phyloP scores from a whole-genome alignment of 1,140 invertebrate species.

The Belonocnema kinseyi region DNA sequence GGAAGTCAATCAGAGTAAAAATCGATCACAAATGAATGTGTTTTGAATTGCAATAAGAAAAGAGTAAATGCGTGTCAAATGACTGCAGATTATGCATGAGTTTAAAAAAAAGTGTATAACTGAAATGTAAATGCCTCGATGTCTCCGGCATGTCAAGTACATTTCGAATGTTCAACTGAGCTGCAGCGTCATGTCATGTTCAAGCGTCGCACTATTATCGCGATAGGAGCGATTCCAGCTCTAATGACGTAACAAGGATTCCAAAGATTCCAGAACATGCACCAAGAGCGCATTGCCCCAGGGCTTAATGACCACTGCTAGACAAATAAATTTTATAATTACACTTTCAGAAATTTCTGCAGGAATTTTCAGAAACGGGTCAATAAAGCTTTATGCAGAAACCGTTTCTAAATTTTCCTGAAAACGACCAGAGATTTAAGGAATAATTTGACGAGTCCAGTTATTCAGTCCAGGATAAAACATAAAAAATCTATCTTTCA shows the following conservation, averaged over 20 bases:
- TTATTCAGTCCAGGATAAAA: too few species aligned
- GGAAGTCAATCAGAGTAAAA: not conserved
- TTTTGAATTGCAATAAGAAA: not conserved
- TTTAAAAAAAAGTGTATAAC: not conserved
- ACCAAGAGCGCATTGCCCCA: not conserved
- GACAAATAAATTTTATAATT: conserved; percentile 60
- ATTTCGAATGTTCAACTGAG: not conserved
- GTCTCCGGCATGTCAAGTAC: too few species aligned
- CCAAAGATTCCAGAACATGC: conserved; percentile 44
- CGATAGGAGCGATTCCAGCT: not conserved
- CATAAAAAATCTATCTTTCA: too few species aligned
- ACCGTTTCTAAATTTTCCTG: too few species aligned
- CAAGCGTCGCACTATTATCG: not conserved
- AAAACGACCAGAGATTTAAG: too few species aligned
- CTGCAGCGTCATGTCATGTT: not conserved
- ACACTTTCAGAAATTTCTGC: not conserved
- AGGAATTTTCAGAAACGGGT: too few species aligned
- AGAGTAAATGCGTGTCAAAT: not conserved
- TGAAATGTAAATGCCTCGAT: too few species aligned
- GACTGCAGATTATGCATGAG: not conserved
- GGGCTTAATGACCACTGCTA: conserved; percentile 15
- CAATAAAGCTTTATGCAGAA: too few species aligned
- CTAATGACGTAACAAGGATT: conserved; percentile 45
- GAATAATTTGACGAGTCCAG: too few species aligned
- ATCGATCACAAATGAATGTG: not conserved